Percentiles rank a stretch among this genome's conserved stretches.
Conservation (phyloP, 2,797 vertebrate species). For the Amazona finschi region DNA sequence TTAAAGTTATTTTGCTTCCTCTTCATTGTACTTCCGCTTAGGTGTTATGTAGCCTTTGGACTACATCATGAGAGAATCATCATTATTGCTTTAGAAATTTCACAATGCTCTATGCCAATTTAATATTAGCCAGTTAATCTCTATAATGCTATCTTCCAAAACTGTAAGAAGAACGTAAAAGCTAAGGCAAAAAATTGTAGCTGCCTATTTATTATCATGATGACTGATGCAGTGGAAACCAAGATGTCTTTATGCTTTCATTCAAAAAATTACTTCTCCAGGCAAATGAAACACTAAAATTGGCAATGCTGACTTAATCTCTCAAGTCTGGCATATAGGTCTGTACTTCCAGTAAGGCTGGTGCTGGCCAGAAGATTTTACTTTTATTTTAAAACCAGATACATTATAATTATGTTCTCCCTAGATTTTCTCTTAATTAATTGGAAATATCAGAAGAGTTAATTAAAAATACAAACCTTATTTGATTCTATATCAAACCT, state of each 20-base stretch:
- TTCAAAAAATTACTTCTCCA: background rate
- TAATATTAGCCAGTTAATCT: background rate
- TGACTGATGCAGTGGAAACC: background rate
- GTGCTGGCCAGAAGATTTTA: background rate
- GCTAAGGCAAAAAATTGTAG: background rate
- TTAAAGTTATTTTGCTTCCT: background rate
- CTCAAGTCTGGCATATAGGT: background rate
- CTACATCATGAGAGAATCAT: background rate
- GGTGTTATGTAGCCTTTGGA: background rate
- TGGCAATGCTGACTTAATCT: background rate
- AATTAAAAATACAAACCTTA: slow-evolving; percentile 39
- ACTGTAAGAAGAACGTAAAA: background rate
- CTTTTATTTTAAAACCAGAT: slow-evolving; percentile 5
- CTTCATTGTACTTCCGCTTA: background rate
- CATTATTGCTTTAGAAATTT: background rate
- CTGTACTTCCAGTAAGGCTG: background rate
- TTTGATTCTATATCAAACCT: background rate
- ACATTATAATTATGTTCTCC: background rate
- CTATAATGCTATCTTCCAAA: background rate
- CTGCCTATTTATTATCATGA: background rate
- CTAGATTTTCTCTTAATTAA: slow-evolving; percentile 12
- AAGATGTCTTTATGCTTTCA: background rate
- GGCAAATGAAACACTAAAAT: background rate
- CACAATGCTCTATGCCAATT: background rate
- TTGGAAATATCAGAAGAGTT: background rate